A percentile compares a stretch with the other conserved stretches of the same genome.
phyloP scores from a whole-genome alignment of 2,113 vertebrate genomes.

The Toxotes chatareus region DNA sequence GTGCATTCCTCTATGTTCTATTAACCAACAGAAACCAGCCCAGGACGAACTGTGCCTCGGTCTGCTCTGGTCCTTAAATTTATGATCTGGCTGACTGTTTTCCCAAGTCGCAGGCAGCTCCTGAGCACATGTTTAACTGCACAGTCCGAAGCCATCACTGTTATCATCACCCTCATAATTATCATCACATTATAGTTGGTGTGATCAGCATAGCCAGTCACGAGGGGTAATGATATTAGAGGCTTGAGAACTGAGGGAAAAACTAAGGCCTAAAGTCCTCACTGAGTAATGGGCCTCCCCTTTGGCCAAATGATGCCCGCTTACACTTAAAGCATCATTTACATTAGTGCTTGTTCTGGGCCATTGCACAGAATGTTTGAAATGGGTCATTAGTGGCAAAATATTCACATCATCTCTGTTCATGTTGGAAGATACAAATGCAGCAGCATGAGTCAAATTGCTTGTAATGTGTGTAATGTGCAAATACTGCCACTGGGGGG shows the following conservation, averaged over 20 bases:
- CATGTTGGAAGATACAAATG: conserved; percentile 67
- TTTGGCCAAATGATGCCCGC: conserved; percentile 71
- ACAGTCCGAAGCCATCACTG: conserved; percentile 56
- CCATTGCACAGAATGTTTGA: conserved; percentile 67
- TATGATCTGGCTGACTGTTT: not conserved
- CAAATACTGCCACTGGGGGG: conserved; percentile 73
- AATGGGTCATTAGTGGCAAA: conserved; percentile 73
- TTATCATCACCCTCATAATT: conserved; percentile 63
- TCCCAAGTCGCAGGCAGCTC: conserved; percentile 7
- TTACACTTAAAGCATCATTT: conserved; percentile 78
- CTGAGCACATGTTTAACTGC: conserved; percentile 55
- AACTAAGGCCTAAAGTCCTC: conserved; percentile 50
- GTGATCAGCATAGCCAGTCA: conserved; percentile 63
- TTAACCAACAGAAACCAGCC: conserved; percentile 1
- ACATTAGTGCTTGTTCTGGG: conserved; percentile 74
- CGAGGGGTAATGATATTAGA: conserved; percentile 59
- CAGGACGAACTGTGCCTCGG: not conserved
- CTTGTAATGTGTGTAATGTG: conserved; percentile 74
- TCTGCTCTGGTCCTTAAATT: not conserved
- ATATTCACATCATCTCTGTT: conserved; percentile 72
- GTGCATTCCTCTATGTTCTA: not conserved
- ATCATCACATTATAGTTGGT: conserved; percentile 61
- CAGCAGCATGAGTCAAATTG: conserved; percentile 72
- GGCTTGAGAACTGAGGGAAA: conserved; percentile 36
- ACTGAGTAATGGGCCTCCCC: conserved; percentile 66